Conservation (phyloP, 2,888 invertebrate species). For the Drosophila hawaiiensis region DNA sequence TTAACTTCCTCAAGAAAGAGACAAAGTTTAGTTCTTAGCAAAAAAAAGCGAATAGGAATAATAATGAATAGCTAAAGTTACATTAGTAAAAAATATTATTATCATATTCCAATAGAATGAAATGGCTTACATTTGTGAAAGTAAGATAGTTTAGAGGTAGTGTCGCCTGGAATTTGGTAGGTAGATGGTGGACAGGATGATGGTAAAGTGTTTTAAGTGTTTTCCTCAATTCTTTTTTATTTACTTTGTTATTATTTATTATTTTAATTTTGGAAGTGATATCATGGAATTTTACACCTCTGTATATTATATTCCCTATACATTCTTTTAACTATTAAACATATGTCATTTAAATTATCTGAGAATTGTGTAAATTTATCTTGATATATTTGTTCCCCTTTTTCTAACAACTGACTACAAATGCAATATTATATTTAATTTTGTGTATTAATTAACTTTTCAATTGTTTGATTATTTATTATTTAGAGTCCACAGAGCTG, state of each 20-base stretch:
- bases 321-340: no score
- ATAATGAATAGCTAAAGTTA: not conserved
- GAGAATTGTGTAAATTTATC: not conserved
- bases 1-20: not conserved
- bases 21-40: not conserved
- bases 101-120: not conserved
- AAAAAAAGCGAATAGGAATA: not conserved
- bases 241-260: not conserved
- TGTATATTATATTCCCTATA: no score
- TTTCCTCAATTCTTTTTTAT: not conserved
- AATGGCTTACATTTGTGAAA: not conserved
- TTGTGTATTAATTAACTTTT: no score
- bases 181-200: not conserved
- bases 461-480: constrained; percentile 1
- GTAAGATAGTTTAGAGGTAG: not conserved
- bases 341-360: not conserved
- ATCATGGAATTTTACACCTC: no score
- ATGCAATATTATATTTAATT: not conserved
- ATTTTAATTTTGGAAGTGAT: not conserved
- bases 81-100: not conserved
- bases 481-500: not conserved
- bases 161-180: no score
- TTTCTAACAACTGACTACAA: not conserved
- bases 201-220: not conserved
- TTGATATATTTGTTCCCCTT: no score